These are phyloP conservation scores for Platycercus adscitus DNA, from an alignment of 2,113 vertebrate species.

Conservation along the genomic window DNA sequence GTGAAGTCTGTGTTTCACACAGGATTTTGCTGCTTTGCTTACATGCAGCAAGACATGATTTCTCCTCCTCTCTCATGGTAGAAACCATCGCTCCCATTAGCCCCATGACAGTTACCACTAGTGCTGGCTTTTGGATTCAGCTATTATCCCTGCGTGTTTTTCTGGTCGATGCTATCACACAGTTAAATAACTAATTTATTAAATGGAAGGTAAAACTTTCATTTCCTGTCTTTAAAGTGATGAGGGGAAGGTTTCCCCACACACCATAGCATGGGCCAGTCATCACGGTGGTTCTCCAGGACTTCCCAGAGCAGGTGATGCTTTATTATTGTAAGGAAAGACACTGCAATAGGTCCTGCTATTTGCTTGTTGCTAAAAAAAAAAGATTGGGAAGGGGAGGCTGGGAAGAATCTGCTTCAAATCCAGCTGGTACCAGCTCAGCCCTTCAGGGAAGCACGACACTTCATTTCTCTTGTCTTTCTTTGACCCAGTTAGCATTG, in stretches of 20 bases:
- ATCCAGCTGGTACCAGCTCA: conserved; percentile 40
- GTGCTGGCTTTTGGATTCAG: background rate
- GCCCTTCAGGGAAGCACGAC: conserved; percentile 5
- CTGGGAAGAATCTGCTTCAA: background rate
- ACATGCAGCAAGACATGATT: background rate
- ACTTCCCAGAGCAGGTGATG: background rate
- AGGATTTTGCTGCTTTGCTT: background rate
- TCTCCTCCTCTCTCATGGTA: background rate
- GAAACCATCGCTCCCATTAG: background rate
- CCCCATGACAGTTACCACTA: rapidly evolving
- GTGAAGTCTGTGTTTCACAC: background rate
- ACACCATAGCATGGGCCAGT: rapidly evolving
- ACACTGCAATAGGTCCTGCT: background rate
- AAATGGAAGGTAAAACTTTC: background rate
- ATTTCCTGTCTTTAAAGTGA: background rate
- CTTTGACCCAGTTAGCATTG: conserved; percentile 60
- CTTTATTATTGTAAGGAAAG: background rate
- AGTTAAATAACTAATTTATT: background rate
- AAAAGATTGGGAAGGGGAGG: background rate
- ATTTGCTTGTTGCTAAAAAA: conserved; percentile 21
- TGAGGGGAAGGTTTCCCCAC: background rate
- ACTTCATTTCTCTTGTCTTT: conserved; percentile 23
- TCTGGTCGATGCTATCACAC: background rate
- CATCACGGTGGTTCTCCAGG: background rate
- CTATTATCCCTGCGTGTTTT: background rate